Conservation (phyloP, 2,797 vertebrate genomes). For the Dicrostonyx torquatus region DNA sequence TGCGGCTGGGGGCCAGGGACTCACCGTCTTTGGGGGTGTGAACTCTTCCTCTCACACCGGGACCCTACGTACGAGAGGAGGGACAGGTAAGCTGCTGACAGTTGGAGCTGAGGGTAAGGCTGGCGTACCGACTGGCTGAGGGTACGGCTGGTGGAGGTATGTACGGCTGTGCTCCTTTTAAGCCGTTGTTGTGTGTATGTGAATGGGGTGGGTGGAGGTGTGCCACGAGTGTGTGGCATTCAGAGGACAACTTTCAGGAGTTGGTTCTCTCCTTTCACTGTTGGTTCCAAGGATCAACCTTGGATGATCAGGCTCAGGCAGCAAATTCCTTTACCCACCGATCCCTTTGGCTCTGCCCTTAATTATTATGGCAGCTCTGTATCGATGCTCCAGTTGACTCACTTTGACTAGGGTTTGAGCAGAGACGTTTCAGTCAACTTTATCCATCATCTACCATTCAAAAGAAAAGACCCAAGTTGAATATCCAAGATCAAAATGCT, state of each 20-base stretch:
- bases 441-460: neutral
- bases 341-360: neutral
- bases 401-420: neutral
- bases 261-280: too few species aligned
- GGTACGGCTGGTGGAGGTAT: neutral
- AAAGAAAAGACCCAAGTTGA: neutral
- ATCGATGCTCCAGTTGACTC: neutral
- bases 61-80: slow-evolving; percentile 93
- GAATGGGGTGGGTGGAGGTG: too few species aligned
- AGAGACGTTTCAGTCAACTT: neutral
- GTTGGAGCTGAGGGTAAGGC: neutral
- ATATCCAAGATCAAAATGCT: neutral
- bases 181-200: neutral
- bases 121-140: neutral
- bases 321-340: neutral
- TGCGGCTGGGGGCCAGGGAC: slow-evolving; percentile 90
- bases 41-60: slow-evolving; percentile 94
- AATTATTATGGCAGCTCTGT: neutral
- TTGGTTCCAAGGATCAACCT: neutral
- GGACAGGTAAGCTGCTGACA: slow-evolving; percentile 89
- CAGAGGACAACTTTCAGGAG: neutral
- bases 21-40: slow-evolving; percentile 95
- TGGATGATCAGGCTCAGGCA: neutral
- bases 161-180: neutral
- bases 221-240: neutral